Percentiles rank a stretch among this genome's conserved stretches.
These are phyloP conservation scores for Nipponia nippon DNA, from an alignment of 2,113 vertebrate species.

Conservation along the genomic window DNA sequence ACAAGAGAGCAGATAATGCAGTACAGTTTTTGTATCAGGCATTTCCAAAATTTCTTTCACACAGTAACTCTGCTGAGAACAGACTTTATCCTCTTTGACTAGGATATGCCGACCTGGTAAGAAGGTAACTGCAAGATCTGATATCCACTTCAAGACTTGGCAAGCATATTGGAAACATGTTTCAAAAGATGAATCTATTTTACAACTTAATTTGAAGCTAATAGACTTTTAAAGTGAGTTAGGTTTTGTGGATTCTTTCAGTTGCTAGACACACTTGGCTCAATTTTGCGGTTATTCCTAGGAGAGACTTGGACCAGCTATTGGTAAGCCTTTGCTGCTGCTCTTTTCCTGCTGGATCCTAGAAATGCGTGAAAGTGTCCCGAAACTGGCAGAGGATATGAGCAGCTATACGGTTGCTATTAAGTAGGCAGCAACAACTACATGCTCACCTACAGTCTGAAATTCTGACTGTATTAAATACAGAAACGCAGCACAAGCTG, in stretches of 20 bases:
- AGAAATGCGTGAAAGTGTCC: not conserved
- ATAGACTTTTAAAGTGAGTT: not conserved
- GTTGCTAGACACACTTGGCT: not conserved
- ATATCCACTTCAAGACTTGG: not conserved
- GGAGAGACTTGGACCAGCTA: conserved; percentile 21
- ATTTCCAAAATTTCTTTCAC: not conserved
- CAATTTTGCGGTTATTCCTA: not conserved
- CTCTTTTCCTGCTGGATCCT: not conserved
- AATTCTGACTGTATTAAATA: conserved; percentile 63
- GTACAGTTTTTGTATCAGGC: not conserved
- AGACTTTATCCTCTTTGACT: not conserved
- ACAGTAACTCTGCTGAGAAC: not conserved
- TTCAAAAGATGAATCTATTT: not conserved
- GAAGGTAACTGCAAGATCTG: not conserved
- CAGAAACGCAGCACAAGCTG: conserved; percentile 71
- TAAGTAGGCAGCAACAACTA: not conserved
- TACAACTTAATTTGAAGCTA: conserved; percentile 6
- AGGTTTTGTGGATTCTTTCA: not conserved
- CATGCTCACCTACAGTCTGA: not conserved
- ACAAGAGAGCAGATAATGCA: conserved; percentile 19
- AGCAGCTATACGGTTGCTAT: not conserved
- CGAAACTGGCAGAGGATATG: not conserved
- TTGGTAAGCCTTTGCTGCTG: not conserved
- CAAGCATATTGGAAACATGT: not conserved
- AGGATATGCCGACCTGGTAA: not conserved